phyloP scores from a whole-genome alignment of 2,888 invertebrate genomes.

The Julus scanicus region DNA sequence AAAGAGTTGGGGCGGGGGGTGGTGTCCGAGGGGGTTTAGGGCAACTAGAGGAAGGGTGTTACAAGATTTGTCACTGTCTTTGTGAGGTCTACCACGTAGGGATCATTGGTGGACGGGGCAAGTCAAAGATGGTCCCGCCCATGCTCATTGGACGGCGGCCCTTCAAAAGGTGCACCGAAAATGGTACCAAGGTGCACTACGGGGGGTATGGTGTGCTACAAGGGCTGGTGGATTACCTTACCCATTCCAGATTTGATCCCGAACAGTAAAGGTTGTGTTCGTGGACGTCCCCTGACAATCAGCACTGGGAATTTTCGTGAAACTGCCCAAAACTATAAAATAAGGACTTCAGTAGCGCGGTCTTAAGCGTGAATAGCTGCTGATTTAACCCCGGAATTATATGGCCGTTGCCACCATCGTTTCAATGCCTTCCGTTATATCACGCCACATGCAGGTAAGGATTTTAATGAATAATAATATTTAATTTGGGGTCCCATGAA shows the following conservation, averaged over 20 bases:
- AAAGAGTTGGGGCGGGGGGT: conserved; percentile 22
- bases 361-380: no score
- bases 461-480: neutral
- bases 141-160: conserved; percentile 50
- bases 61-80: conserved; percentile 51
- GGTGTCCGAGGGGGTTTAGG: conserved; percentile 50
- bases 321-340: neutral
- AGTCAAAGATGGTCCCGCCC: conserved; percentile 47
- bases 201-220: neutral
- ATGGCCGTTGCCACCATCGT: neutral
- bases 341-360: neutral
- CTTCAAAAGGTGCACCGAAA: conserved; percentile 44
- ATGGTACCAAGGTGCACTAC: neutral
- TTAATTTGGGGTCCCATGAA: no score
- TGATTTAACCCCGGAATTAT: neutral
- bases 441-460: neutral
- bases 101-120: conserved; percentile 48
- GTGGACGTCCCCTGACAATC: neutral
- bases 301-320: neutral
- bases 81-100: conserved; percentile 49
- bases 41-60: conserved; percentile 44
- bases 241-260: neutral
- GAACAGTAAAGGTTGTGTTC: neutral
- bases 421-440: neutral
- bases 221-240: neutral